phyloP scores from a whole-genome alignment of 2,113 vertebrate species.

The Oreocharis arfaki region DNA sequence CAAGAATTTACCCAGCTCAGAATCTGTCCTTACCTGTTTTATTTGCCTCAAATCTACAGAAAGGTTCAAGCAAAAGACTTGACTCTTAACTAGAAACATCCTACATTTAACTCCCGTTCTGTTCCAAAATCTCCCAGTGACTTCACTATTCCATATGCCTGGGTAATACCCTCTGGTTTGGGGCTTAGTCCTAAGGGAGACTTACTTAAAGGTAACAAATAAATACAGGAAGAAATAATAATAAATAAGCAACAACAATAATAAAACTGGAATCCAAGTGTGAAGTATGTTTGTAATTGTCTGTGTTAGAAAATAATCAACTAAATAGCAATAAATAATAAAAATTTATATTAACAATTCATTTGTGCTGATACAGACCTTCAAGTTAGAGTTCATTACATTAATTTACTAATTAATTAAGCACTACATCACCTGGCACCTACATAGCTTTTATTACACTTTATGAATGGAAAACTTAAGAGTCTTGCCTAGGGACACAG shows the following conservation, averaged over 20 bases:
- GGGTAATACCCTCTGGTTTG: background rate
- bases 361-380: slow-evolving; percentile 65
- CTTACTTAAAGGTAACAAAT: background rate
- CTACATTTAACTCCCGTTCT: background rate
- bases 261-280: slow-evolving; percentile 51
- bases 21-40: background rate
- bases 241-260: slow-evolving; percentile 32
- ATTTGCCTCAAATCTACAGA: background rate
- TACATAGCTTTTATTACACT: slow-evolving; percentile 30
- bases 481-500: slow-evolving; percentile 56
- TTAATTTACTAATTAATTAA: slow-evolving; percentile 61
- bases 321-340: slow-evolving; percentile 65
- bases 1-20: background rate
- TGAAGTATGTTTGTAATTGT: slow-evolving; percentile 58
- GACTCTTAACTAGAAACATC: background rate
- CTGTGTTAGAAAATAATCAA: slow-evolving; percentile 56
- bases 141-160: background rate
- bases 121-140: background rate
- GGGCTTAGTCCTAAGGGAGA: background rate
- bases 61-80: background rate
- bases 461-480: slow-evolving; percentile 54
- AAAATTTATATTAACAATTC: slow-evolving; percentile 63
- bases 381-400: slow-evolving; percentile 42
- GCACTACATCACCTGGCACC: slow-evolving; percentile 3
- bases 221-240: slow-evolving; percentile 35